A percentile compares a stretch with the other conserved stretches of the same genome.
phyloP scores from a whole-genome alignment of 2,113 vertebrate species.

The Melanerpes formicivorus region DNA sequence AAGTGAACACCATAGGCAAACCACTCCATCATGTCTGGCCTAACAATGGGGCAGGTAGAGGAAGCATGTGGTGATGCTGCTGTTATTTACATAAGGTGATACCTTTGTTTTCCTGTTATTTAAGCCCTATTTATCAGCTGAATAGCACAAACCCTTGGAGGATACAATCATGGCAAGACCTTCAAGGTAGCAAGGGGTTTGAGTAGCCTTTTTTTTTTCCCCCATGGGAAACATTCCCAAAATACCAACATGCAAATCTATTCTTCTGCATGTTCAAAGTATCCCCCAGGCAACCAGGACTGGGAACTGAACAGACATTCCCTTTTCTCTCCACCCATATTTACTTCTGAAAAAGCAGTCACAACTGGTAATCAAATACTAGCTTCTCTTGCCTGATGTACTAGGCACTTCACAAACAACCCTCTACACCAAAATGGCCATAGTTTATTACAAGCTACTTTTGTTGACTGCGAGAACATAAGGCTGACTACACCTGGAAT shows the following conservation, averaged over 20 bases:
- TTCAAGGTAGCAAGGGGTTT: not conserved
- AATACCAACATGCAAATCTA: conserved; percentile 29
- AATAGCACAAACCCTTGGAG: not conserved
- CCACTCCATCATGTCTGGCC: not conserved
- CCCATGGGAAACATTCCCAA: not conserved
- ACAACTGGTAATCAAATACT: not conserved
- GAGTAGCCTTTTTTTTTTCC: not conserved
- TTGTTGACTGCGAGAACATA: not conserved
- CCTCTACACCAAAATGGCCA: not conserved
- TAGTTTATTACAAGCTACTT: not conserved
- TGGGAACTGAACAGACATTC: not conserved
- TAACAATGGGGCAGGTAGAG: not conserved
- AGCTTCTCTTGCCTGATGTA: not conserved
- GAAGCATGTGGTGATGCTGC: not conserved
- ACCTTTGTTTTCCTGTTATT: not conserved
- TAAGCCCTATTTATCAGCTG: not conserved
- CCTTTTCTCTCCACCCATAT: not conserved
- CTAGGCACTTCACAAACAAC: not conserved
- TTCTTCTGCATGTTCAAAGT: conserved; percentile 1
- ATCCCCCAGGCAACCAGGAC: conserved; percentile 38
- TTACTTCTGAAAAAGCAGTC: conserved; percentile 1
- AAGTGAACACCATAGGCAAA: conserved; percentile 7
- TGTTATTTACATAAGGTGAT: not conserved
- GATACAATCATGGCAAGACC: not conserved
- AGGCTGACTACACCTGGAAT: not conserved